phyloP scores from a whole-genome alignment of 2,113 vertebrate genomes.

The Ciconia stormi region DNA sequence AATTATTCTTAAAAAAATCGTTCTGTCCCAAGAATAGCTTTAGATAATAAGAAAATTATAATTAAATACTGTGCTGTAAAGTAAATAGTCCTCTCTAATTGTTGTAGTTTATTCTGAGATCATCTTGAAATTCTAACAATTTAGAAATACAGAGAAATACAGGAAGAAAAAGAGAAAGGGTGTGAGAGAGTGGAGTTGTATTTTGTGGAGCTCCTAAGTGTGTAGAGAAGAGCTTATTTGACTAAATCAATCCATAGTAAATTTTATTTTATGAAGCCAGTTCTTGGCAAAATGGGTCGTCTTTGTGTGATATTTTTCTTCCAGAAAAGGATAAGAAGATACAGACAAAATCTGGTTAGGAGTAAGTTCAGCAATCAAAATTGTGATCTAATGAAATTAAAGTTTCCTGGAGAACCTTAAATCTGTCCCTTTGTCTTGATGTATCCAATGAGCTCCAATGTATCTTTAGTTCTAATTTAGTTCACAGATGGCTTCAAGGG shows the following conservation, averaged over 20 bases:
- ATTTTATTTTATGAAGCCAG: neutral
- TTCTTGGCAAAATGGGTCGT: neutral
- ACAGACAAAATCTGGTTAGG: neutral
- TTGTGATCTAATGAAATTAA: neutral
- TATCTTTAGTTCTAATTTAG: neutral
- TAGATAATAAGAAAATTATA: neutral
- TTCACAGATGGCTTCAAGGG: neutral
- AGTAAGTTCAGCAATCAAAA: neutral
- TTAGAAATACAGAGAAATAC: neutral
- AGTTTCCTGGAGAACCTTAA: neutral
- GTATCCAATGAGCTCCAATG: neutral
- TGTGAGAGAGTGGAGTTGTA: neutral
- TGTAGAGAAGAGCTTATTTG: neutral
- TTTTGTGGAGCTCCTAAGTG: neutral
- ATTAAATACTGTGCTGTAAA: neutral
- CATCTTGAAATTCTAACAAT: neutral
- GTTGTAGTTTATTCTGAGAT: neutral
- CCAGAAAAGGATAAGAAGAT: neutral
- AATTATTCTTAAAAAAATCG: neutral
- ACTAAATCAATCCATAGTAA: neutral
- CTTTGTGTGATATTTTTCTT: neutral
- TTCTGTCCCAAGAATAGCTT: neutral
- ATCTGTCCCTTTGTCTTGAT: neutral
- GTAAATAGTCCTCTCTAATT: neutral
- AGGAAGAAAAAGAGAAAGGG: neutral